A percentile compares a stretch with the other conserved stretches of the same genome.
Conservation (phyloP, 2,797 vertebrate genomes). For the Ispidina picta region DNA sequence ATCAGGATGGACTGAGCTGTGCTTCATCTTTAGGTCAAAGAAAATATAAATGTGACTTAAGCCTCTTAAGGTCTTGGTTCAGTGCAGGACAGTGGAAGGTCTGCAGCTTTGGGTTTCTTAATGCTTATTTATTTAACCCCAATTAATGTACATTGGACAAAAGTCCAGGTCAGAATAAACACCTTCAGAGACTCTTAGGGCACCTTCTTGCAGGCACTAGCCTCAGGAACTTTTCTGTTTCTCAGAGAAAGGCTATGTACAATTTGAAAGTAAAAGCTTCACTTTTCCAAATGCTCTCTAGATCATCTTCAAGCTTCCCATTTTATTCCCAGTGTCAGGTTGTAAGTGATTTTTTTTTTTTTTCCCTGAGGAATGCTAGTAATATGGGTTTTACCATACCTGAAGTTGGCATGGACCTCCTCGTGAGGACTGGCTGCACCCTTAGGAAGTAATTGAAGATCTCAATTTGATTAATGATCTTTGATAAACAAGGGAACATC, state of each 20-base stretch:
- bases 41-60: conserved; percentile 24
- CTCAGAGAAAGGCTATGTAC: not conserved
- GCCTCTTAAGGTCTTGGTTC: conserved; percentile 13
- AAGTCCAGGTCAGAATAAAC: not conserved
- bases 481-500: not conserved
- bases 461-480: not conserved
- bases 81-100: not conserved
- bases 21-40: conserved; percentile 5
- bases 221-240: not conserved
- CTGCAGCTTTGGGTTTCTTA: conserved; percentile 12
- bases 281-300: not conserved
- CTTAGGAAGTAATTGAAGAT: not conserved
- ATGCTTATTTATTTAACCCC: conserved; percentile 38
- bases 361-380: not conserved
- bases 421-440: not conserved
- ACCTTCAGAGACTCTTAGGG: not conserved
- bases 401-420: not conserved
- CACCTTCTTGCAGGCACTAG: not conserved
- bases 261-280: not conserved
- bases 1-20: not conserved
- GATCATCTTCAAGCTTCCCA: not conserved
- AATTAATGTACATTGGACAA: not conserved
- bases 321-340: not conserved
- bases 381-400: not conserved
- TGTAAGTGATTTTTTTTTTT: not conserved